A percentile compares a stretch with the other conserved stretches of the same genome.
These are phyloP conservation scores for Antheraea assamensis DNA, from an alignment of 2,888 invertebrate species.

Conservation along the genomic window DNA sequence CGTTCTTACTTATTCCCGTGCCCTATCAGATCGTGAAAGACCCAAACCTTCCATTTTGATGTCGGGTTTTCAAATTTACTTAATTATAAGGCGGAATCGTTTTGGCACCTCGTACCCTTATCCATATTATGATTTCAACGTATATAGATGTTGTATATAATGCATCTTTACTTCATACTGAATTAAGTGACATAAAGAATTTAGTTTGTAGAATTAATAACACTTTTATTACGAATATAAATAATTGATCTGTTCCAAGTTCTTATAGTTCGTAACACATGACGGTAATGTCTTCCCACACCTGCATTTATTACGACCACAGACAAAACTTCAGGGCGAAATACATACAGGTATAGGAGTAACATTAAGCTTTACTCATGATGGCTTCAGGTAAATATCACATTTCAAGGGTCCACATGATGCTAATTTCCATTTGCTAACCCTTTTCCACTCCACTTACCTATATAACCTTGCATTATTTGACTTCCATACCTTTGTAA, in stretches of 20 bases:
- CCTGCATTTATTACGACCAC: too few relatives aligned
- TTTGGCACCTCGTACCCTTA: conserved; percentile 48
- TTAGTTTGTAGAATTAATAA: neutral
- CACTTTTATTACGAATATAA: neutral
- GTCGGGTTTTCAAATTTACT: conserved; percentile 74
- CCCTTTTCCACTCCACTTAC: conserved; percentile 13
- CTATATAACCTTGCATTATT: neutral
- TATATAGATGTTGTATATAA: conserved; percentile 5
- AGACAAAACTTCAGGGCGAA: too few relatives aligned
- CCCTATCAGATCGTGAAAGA: conserved; percentile 46
- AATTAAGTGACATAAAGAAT: neutral
- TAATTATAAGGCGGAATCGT: conserved; percentile 71
- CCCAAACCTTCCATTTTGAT: conserved; percentile 40
- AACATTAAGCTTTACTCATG: neutral
- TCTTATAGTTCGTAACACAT: neutral
- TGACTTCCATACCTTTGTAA: conserved; percentile 12
- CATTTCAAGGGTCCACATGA: conserved; percentile 4
- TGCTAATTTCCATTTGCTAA: conserved; percentile 8
- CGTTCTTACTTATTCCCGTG: neutral
- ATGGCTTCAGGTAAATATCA: conserved; percentile 5
- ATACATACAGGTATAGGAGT: too few relatives aligned
- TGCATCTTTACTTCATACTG: neutral
- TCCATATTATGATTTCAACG: neutral
- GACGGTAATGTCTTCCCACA: too few relatives aligned
- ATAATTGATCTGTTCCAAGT: neutral